phyloP scores from a whole-genome alignment of 2,113 vertebrate genomes.

The Coracopsis vasa region DNA sequence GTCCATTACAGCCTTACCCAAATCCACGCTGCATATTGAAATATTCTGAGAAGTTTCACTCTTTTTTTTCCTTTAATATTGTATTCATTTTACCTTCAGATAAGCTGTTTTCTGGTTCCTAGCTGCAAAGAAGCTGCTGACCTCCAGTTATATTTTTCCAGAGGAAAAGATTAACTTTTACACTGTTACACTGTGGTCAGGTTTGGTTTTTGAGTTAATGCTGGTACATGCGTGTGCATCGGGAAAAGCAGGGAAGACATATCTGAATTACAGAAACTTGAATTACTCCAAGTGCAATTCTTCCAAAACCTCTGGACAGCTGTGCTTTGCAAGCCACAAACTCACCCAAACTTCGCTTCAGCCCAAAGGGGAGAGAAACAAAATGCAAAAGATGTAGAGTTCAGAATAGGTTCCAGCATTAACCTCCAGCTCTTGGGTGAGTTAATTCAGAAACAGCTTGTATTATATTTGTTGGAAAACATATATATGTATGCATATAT shows the following conservation, averaged over 20 bases:
- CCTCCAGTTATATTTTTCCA: background rate
- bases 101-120: background rate
- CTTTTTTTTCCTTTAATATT: background rate
- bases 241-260: conserved; percentile 60
- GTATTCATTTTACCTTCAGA: background rate
- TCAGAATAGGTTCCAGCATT: background rate
- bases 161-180: background rate
- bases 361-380: background rate
- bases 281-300: conserved; percentile 74
- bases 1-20: background rate
- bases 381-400: background rate
- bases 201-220: background rate
- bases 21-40: background rate
- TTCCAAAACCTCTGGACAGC: conserved; percentile 1
- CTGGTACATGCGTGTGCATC: background rate
- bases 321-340: conserved; percentile 11
- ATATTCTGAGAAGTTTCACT: background rate
- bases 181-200: conserved; percentile 8
- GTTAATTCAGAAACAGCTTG: background rate
- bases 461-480: background rate
- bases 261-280: conserved; percentile 57
- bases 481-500: background rate
- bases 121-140: background rate
- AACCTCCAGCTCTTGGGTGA: background rate
- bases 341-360: background rate